These are phyloP conservation scores for Tamias sibiricus DNA, from an alignment of 2,113 vertebrate genomes.

Conservation along the genomic window DNA sequence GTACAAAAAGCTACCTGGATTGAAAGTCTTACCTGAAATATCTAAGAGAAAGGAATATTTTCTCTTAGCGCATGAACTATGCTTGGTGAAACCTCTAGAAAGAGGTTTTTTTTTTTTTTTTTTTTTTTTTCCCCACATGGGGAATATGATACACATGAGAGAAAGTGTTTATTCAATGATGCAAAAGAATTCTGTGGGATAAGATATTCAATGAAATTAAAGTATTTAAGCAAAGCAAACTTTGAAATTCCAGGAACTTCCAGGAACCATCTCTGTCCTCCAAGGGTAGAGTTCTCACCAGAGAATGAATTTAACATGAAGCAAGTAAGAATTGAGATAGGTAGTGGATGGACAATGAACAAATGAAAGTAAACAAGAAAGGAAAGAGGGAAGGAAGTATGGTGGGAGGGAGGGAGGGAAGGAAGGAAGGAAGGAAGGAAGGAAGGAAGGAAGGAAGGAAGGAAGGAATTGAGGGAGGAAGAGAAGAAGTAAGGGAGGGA, in stretches of 20 bases:
- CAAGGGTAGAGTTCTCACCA: not conserved
- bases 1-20: not conserved
- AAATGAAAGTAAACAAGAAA: not conserved
- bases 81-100: not conserved
- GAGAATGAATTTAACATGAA: not conserved
- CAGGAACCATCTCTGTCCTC: not conserved
- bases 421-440: not conserved
- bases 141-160: not conserved
- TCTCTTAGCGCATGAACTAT: not conserved
- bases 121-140: too few relatives aligned
- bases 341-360: not conserved
- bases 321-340: not conserved
- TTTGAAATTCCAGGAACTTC: not conserved
- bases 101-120: not conserved
- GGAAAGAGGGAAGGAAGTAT: too few relatives aligned
- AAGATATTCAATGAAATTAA: not conserved
- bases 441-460: not conserved
- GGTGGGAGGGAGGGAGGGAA: not conserved
- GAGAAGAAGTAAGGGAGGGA: not conserved
- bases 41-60: not conserved
- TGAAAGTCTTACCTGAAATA: slow-evolving; percentile 1
- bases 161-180: not conserved
- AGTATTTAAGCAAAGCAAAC: not conserved
- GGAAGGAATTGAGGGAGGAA: not conserved
- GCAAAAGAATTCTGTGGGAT: not conserved